Evolutionary conservation across 2,797 vertebrate genomes (phyloP).

Genomic region (Xenentodon cancila): DNA sequence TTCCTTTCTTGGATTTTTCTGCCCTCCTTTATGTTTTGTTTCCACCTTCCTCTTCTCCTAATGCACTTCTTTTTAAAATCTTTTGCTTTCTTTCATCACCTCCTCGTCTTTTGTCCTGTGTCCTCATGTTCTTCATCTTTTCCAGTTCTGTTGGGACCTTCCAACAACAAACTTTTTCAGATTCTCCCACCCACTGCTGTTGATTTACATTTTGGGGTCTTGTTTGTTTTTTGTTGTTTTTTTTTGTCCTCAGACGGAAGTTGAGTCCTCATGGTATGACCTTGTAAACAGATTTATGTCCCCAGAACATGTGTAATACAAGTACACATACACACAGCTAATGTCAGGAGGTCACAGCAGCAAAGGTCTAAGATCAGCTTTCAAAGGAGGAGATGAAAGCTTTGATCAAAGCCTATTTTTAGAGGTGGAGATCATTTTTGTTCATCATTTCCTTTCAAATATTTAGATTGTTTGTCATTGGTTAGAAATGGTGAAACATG

Average conservation of each 20-base stretch:
- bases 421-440: constrained; percentile 16
- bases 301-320: constrained; percentile 13
- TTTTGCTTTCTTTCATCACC: background rate
- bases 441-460: background rate
- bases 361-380: constrained; percentile 51
- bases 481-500: background rate
- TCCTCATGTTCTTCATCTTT: background rate
- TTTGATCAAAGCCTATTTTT: constrained; percentile 61
- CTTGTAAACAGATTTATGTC: constrained; percentile 28
- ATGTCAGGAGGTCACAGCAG: constrained; percentile 33
- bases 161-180: constrained; percentile 70
- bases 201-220: constrained; percentile 19
- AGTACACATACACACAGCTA: constrained; percentile 20
- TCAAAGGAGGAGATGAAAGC: constrained; percentile 37
- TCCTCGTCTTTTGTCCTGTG: background rate
- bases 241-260: constrained; percentile 20
- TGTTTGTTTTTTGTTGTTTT: background rate
- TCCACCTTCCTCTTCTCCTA: background rate
- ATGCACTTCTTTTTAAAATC: background rate
- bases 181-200: constrained; percentile 37
- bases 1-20: background rate
- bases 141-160: constrained; percentile 20
- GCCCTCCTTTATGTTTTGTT: background rate
- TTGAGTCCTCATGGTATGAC: constrained; percentile 1
- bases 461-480: constrained; percentile 2